Evolutionary conservation across 1,140 invertebrate genomes (phyloP).

Genomic region (Macrobrachium rosenbergii): DNA sequence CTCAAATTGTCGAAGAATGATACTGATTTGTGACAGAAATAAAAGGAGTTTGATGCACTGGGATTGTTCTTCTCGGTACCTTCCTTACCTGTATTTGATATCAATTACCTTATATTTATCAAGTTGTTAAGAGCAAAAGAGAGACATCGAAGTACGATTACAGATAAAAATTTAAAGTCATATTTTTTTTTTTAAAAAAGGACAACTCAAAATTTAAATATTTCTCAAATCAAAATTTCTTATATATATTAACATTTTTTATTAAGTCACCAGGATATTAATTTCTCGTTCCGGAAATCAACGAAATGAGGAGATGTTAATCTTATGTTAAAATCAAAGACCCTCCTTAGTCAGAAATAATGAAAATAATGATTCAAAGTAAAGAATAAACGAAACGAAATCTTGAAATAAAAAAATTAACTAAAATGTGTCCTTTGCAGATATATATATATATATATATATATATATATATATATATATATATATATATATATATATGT

Average conservation of each 20-base stretch:
- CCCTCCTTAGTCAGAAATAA: neutral
- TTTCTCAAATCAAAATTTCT: no score
- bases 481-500: conserved; percentile 34
- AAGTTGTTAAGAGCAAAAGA: no score
- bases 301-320: neutral
- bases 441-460: conserved; percentile 20
- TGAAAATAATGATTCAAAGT: neutral
- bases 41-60: no score
- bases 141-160: no score
- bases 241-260: conserved; percentile 2
- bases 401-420: conserved; percentile 2
- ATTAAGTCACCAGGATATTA: neutral
- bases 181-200: no score
- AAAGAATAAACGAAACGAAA: neutral
- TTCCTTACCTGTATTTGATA: no score
- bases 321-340: conserved; percentile 6
- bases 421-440: neutral
- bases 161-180: no score
- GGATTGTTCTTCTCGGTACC: no score
- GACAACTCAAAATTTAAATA: no score
- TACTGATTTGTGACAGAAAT: no score
- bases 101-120: no score
- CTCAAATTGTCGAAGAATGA: no score
- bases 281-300: neutral
- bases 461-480: conserved; percentile 20